Evolutionary conservation across 1,140 invertebrate genomes (phyloP).

Genomic region (Tenebrio molitor): DNA sequence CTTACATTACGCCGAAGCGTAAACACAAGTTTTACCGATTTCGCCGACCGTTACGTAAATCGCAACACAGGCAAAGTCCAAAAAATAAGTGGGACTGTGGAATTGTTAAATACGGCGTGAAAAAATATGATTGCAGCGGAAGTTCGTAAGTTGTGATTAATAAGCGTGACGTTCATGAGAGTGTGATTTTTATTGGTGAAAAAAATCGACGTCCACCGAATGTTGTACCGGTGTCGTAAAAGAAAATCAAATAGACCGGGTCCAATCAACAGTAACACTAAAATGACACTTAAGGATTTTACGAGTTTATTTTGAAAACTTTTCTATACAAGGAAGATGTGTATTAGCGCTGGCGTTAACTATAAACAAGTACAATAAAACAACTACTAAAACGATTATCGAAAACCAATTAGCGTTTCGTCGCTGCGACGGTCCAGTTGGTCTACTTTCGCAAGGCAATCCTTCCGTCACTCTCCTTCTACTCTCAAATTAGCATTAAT

Average conservation of each 20-base stretch:
- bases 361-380: neutral
- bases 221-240: too few relatives aligned
- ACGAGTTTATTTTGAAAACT: slow-evolving; percentile 21
- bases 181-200: neutral
- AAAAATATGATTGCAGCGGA: neutral
- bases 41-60: neutral
- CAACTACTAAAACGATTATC: neutral
- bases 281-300: slow-evolving; percentile 9
- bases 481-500: neutral
- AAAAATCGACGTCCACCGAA: too few relatives aligned
- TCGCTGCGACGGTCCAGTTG: too few relatives aligned
- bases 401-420: neutral
- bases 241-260: neutral
- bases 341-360: slow-evolving; percentile 2
- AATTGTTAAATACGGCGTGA: neutral
- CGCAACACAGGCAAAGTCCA: neutral
- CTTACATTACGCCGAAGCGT: too few relatives aligned
- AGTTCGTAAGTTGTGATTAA: neutral
- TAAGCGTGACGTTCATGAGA: neutral
- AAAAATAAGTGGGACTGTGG: neutral
- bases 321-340: slow-evolving; percentile 20
- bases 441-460: too few relatives aligned
- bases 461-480: too few relatives aligned
- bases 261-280: slow-evolving; percentile 3
- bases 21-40: too few relatives aligned